Evolutionary conservation across 2,888 invertebrate genomes (phyloP), one percentile per base, ranked within the genome.

Genomic region (Baronia brevicornis): DNA sequence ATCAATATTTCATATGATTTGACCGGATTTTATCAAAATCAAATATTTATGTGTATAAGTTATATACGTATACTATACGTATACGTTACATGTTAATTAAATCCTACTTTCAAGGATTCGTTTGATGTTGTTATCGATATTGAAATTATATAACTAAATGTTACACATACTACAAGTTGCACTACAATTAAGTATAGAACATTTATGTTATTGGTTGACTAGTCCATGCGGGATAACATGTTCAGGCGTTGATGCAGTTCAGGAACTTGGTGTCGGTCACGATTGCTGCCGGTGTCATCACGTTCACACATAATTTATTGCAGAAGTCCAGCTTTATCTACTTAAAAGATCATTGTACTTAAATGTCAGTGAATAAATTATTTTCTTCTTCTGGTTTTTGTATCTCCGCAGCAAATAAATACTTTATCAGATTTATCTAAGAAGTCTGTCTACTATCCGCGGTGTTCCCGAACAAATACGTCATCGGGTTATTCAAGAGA

Each of bases 221-320:
- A 37, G 36, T 33, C 34, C 28, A 37, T 38, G 31, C 36, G 42
- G 38, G n/a, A n/a, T n/a, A n/a, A 30, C 33, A 26, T 43, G 38
- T 44, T 39, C 42, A 38, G 41, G 53, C 47, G 46, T 50, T 26
- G 36, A 52, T 53, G 42, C 41, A 44, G 48, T 60, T 48, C 54
- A 73, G 72, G 71, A 72, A 67, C 60, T 58, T 35, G 29, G 31
- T 37, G 38, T 33, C 36, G 64, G 73, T 73, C 75, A 73, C 74
- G 69, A 40, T 50, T 44, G 57, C 52, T 56, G 51, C 54, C 55
- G 37, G 39, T 36, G 51, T 52, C 41, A 43, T 55, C 58, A 61
- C 56, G 64, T 50, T 41, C 44, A 27, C 36, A 37, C 33, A 46
- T 54, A 43, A 54, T 49, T 51, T 49, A 56, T 29, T 39, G 38